phyloP scores from a whole-genome alignment of 2,113 vertebrate species.

The Platysteira castanea region DNA sequence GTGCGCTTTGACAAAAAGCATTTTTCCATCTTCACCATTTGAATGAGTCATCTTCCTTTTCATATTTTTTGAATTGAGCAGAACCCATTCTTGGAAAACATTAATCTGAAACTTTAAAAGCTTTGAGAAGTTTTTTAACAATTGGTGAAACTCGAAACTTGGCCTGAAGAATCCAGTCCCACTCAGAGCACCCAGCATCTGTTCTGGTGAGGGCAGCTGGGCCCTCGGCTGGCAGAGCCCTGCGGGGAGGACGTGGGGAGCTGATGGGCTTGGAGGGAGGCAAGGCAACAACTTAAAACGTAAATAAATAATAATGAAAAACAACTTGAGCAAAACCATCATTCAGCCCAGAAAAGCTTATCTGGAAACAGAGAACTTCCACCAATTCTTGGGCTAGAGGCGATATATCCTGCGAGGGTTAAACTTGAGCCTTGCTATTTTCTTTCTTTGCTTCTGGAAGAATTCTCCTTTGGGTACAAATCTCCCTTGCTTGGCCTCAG shows the following conservation, averaged over 20 bases:
- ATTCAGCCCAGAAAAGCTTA: not conserved
- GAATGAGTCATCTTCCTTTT: not conserved
- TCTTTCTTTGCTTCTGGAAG: constrained; percentile 29
- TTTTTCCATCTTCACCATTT: not conserved
- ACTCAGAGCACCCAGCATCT: not conserved
- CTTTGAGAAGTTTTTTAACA: not conserved
- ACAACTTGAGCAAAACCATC: not conserved
- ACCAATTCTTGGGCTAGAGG: not conserved
- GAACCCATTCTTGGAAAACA: not conserved
- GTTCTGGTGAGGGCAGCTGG: not conserved
- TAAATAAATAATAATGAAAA: not conserved
- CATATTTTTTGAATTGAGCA: not conserved
- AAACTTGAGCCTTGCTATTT: not conserved
- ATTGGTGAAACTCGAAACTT: not conserved
- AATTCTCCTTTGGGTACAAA: constrained; percentile 33
- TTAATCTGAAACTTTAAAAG: not conserved
- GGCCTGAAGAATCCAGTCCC: not conserved
- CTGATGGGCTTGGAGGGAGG: not conserved
- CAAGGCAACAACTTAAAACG: not conserved
- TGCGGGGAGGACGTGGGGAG: rapidly evolving
- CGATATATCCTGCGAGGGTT: constrained; percentile 10
- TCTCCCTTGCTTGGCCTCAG: constrained; percentile 21
- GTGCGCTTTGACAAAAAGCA: not conserved
- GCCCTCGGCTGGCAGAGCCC: not conserved
- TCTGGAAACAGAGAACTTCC: constrained; percentile 39